Percentiles rank a stretch among this genome's conserved stretches.
Evolutionary conservation across 2,797 vertebrate genomes (phyloP).

Genomic region (Dendrocincla tyrannina): DNA sequence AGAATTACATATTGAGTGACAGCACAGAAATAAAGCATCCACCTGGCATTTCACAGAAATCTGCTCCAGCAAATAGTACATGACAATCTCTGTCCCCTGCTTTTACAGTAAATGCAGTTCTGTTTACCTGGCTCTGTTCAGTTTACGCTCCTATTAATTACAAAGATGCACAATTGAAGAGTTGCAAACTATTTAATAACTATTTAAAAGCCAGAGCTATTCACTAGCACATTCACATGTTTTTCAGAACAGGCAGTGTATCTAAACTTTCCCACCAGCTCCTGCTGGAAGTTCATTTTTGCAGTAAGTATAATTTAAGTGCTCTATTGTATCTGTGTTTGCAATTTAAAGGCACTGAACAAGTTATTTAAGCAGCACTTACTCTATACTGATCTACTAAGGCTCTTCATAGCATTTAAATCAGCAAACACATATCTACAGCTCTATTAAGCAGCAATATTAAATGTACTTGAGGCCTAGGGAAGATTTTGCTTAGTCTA

Average conservation of each 20-base stretch:
- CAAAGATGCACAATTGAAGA: not conserved
- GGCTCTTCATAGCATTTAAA: not conserved
- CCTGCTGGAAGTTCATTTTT: not conserved
- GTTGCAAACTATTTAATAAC: not conserved
- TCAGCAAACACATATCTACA: not conserved
- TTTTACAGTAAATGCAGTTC: not conserved
- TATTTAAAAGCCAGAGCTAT: not conserved
- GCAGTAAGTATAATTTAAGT: not conserved
- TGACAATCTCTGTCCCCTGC: not conserved
- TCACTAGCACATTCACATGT: not conserved
- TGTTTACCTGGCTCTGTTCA: not conserved
- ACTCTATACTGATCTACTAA: not conserved
- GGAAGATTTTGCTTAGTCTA: not conserved
- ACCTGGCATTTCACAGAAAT: not conserved
- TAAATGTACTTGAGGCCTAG: not conserved
- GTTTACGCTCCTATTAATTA: not conserved
- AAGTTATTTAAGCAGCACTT: not conserved
- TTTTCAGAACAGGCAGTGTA: not conserved
- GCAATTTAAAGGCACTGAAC: not conserved
- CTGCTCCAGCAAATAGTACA: not conserved
- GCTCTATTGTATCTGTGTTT: not conserved
- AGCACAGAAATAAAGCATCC: not conserved
- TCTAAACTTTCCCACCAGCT: not conserved
- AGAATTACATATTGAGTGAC: not conserved
- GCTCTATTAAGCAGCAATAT: not conserved